A percentile compares a stretch with the other conserved stretches of the same genome.
Conservation (phyloP, 1,140 invertebrate genomes). For the Scaptodrosophila lebanonensis region DNA sequence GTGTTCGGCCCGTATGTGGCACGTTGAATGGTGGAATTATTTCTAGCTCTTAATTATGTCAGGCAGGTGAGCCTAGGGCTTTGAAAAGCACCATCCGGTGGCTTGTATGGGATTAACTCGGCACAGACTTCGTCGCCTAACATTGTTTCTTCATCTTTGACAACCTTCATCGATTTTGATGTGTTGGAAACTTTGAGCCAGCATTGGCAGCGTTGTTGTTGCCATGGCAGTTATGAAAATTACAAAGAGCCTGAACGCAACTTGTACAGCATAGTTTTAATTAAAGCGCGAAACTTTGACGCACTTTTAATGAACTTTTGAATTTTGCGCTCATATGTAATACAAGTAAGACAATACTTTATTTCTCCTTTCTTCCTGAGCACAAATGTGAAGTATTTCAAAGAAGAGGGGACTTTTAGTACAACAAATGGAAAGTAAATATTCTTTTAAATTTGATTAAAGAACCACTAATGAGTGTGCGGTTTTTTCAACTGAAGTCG, state of each 20-base stretch:
- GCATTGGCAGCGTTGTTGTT: slow-evolving; percentile 49
- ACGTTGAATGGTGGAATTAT: slow-evolving; percentile 54
- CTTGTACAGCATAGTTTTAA: slow-evolving; percentile 61
- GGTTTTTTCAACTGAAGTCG: too few species aligned
- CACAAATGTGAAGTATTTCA: too few species aligned
- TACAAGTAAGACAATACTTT: too few species aligned
- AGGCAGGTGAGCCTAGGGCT: slow-evolving; percentile 32
- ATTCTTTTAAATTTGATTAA: too few species aligned
- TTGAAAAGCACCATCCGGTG: slow-evolving; percentile 4
- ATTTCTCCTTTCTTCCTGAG: too few species aligned
- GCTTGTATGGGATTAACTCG: too few species aligned
- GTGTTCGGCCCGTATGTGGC: slow-evolving; percentile 40
- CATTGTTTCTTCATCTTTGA: too few species aligned
- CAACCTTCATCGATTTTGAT: slow-evolving; percentile 57
- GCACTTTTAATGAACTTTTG: slow-evolving; percentile 64
- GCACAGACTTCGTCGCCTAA: too few species aligned
- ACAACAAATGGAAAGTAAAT: too few species aligned
- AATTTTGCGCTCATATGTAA: too few species aligned
- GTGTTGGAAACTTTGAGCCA: slow-evolving; percentile 66
- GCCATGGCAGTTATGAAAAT: slow-evolving; percentile 61
- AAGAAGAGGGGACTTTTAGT: too few species aligned
- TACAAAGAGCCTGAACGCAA: slow-evolving; percentile 38
- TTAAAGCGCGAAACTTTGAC: slow-evolving; percentile 66
- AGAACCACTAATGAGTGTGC: too few species aligned
- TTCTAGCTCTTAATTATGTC: slow-evolving; percentile 51